These are phyloP conservation scores for Hemitrygon akajei DNA, from an alignment of 2,797 vertebrate species.

Conservation along the genomic window DNA sequence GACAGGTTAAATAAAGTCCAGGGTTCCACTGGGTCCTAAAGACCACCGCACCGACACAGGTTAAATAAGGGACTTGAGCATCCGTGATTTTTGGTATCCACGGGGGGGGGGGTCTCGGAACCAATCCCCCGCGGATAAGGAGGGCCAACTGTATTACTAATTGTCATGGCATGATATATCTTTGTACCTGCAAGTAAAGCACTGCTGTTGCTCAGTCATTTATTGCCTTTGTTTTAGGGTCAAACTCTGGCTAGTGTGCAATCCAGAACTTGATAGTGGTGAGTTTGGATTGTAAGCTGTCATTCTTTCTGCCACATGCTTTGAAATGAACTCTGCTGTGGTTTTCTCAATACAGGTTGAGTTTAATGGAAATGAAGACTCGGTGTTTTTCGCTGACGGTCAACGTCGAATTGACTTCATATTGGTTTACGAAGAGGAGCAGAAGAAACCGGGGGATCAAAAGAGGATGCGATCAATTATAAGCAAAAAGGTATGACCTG, in stretches of 20 bases:
- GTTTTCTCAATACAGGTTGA: slow-evolving; percentile 62
- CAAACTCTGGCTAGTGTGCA: not conserved
- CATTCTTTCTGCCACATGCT: not conserved
- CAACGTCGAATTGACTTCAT: slow-evolving; percentile 79
- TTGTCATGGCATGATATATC: not conserved
- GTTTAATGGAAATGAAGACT: slow-evolving; percentile 72
- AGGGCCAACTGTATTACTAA: too few species aligned
- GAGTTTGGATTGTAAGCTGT: not conserved
- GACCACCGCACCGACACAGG: too few species aligned
- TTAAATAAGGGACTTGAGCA: too few species aligned
- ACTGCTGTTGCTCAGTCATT: not conserved
- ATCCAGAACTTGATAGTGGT: not conserved
- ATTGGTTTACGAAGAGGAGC: slow-evolving; percentile 84
- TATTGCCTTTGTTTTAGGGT: not conserved
- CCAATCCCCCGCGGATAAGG: too few species aligned
- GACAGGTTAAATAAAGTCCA: too few species aligned
- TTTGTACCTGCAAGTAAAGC: not conserved
- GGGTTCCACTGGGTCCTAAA: too few species aligned
- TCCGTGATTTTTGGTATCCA: too few species aligned
- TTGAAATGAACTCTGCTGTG: not conserved
- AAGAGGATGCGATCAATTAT: slow-evolving; percentile 63
- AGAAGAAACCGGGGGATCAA: slow-evolving; percentile 57
- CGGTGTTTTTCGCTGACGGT: slow-evolving; percentile 81
- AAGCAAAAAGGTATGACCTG: slow-evolving; percentile 63
- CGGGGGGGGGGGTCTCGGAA: too few species aligned